Evolutionary conservation across 2,797 vertebrate species (phyloP).

Genomic region (Smutsia temminckii): DNA sequence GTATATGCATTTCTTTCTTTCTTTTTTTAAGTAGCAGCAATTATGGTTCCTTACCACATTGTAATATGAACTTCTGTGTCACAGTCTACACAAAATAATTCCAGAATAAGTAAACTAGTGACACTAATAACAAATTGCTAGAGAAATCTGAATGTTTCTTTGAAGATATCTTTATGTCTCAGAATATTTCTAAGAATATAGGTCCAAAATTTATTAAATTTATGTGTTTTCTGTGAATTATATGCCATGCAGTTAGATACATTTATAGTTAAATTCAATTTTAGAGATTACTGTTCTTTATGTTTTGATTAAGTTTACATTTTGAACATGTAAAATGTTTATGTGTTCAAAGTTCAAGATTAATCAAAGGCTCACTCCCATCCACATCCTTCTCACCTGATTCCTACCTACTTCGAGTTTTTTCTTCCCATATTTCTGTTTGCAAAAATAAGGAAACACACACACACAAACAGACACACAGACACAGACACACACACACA

Average conservation of each 20-base stretch:
- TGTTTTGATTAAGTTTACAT: not conserved
- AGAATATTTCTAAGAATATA: not conserved
- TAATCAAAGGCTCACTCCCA: not conserved
- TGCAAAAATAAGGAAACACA: not conserved
- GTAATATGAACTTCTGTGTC: not conserved
- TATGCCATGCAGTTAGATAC: not conserved
- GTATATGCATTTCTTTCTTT: not conserved
- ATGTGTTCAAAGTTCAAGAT: not conserved
- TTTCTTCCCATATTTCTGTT: not conserved
- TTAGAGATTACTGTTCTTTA: not conserved
- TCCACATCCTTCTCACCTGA: not conserved
- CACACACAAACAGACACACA: not conserved
- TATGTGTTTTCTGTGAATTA: not conserved
- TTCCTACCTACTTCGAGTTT: not conserved
- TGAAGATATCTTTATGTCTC: not conserved
- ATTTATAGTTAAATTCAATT: not conserved
- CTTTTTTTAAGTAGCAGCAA: not conserved
- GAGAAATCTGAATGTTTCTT: not conserved
- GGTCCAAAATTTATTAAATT: not conserved
- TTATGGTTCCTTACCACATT: not conserved
- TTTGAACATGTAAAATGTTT: not conserved
- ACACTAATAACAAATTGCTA: not conserved
- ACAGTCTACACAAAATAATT: not conserved
- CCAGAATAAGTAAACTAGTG: not conserved
- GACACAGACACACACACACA: not conserved